Base-by-base conservation (phyloP, 2,113 vertebrate genomes). In the Pholis gunnellus region DNA sequence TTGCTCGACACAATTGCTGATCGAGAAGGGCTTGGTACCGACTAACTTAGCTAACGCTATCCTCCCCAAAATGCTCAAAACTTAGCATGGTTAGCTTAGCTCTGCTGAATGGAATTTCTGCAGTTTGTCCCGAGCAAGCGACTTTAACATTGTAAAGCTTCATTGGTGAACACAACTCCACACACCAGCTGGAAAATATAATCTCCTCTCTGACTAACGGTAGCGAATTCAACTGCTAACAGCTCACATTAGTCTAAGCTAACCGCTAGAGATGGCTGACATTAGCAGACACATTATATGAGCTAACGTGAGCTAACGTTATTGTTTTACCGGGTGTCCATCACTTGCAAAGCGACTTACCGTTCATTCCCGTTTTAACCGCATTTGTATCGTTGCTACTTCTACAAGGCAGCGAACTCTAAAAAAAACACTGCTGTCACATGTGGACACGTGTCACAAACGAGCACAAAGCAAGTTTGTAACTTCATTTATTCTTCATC, bases 401-500 rank as follows among this genome's bases (percentile, higher is more conserved):
- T 11, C 17, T 3, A 10, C 4, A 5, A 42, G 2, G 14, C 7
- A 22, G 3, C 10, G 5, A 18, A 36, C 6, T 42, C 2, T 36
- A 20, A 22, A 1, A n/a, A 1, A 29, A 77, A 1, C n/a, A 20
- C 2, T 0, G 20, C 17, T 10, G 27, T 5, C 27, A 57, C 9
- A n/a, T 25, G 5, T 6, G 25, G 9, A 44, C 20, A 18, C 0
- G 22, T 59, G 56, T 29, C 27, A 59, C 11, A 6, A 29, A 59
- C 25, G 64, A 25, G 48, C 25, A 46, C 10, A 56, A 34, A 69
- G 14, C 38, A 27, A 89, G 48, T 81, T 82, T 64, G 6, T 80
- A 93, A 91, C 86, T 90, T 89, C 46, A 86, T 80, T 59, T 79
- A 63, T 84, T 46, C 72, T 72, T 46, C 82, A 64, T 78, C 82